A percentile compares a stretch with the other conserved stretches of the same genome.
These are phyloP conservation scores for Chaunax sp. DNA, from an alignment of 2,797 vertebrate species.

Conservation along the genomic window DNA sequence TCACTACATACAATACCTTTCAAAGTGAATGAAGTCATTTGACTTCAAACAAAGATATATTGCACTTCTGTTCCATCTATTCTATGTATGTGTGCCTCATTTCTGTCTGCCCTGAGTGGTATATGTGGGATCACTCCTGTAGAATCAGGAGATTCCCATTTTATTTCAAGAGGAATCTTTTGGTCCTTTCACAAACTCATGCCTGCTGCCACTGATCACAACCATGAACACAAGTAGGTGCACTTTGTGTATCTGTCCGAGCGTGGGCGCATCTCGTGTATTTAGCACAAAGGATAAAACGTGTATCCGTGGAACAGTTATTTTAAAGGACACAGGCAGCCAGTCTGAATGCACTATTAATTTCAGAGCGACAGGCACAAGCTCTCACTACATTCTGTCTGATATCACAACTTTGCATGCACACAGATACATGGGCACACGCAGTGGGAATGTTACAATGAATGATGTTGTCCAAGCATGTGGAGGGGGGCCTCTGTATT, in stretches of 20 bases:
- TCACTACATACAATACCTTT: background rate
- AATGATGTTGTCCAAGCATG: constrained; percentile 62
- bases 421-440: constrained; percentile 4
- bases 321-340: constrained; percentile 60
- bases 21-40: background rate
- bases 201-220: constrained; percentile 8
- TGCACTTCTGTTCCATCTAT: background rate
- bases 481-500: constrained; percentile 47
- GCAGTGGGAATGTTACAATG: constrained; percentile 55
- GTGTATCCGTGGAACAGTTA: constrained; percentile 65
- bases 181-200: constrained; percentile 45
- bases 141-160: constrained; percentile 28
- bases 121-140: background rate
- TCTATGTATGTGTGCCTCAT: background rate
- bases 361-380: constrained; percentile 38
- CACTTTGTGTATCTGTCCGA: constrained; percentile 25
- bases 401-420: constrained; percentile 32
- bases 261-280: background rate
- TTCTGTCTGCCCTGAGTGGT: background rate
- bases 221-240: constrained; percentile 26
- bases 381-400: constrained; percentile 32
- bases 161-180: constrained; percentile 44
- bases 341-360: constrained; percentile 44
- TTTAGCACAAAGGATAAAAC: constrained; percentile 43
- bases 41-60: background rate